Base-by-base conservation (phyloP, 2,797 vertebrate genomes). In the Oreortyx pictus region DNA sequence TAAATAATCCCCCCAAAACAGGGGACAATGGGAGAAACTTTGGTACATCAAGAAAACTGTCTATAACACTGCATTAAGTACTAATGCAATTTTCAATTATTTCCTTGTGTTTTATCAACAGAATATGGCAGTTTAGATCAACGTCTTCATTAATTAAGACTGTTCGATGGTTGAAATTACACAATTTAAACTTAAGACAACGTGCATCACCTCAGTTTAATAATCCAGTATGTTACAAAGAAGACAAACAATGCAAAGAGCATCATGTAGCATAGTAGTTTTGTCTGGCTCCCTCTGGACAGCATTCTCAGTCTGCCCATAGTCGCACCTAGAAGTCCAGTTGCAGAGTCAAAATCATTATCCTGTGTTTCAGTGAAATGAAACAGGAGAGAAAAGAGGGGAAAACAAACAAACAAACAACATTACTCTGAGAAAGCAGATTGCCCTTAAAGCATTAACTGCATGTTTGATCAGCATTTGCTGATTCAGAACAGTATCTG, bases 211-310 rank as follows among this genome's bases (percentile, higher is more conserved):
- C 98, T 98, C 80, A 97, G 85, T 97, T 98, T 98, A 97, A 99
- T 98, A 96, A 99, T 98, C 99, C 99, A 99, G 95, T 99, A 99
- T 92, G 99, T 98, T 79, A 99, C 97, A 87, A 99, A 98, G 96
- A 99, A 99, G 43, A 99, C 99, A 64, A 99, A 99, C 14, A 98
- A 86, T 41, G 98, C 98, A 93, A 99, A 99, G 33, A 99, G 98
- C 96, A 99, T 98, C 99, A 99, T 98, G 96, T 99, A 99, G 97
- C 98, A 99, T 78, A 99, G 92, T 20, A 99, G 96, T 92, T 98
- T 99, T 76, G 99, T 98, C 95, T 99, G 99, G 95, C 99, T 99
- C 95, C 99, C 99, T 97, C 98, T 98, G 93, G 99, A 99, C 59
- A 99, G 97, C 39, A 96, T 96, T 96, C 99, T 99, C 79, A 99